Evolutionary conservation across 2,113 vertebrate genomes (phyloP).

Genomic region (Glaucidium brasilianum): DNA sequence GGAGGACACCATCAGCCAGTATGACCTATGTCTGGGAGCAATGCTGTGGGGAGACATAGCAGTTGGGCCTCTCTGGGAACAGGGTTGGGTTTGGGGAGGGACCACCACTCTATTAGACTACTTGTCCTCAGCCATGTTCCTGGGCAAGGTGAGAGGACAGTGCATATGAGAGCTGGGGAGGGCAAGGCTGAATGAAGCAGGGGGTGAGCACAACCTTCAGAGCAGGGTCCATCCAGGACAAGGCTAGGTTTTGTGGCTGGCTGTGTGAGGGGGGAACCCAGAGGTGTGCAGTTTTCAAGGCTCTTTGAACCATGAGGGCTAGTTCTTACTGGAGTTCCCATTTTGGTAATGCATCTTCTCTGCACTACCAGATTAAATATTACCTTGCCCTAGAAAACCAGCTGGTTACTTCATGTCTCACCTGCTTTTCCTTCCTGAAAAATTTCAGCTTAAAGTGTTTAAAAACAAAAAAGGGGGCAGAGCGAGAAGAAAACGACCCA

Average conservation of each 20-base stretch:
- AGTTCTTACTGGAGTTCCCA: neutral
- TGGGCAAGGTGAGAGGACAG: neutral
- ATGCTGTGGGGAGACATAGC: neutral
- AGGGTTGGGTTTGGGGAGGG: neutral
- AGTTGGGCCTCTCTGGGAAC: neutral
- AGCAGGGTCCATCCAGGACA: neutral
- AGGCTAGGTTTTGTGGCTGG: neutral
- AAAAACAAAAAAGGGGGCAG: neutral
- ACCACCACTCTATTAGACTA: neutral
- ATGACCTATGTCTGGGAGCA: neutral
- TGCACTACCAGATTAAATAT: neutral
- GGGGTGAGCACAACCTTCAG: neutral
- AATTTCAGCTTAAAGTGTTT: neutral
- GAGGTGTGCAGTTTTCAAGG: neutral
- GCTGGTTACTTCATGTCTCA: neutral
- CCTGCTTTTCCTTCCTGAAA: neutral
- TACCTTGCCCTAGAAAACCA: neutral
- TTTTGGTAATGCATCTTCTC: neutral
- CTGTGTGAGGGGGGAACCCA: neutral
- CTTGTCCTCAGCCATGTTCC: neutral
- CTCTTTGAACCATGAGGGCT: neutral
- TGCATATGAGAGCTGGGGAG: neutral
- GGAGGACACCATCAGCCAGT: conserved; percentile 74
- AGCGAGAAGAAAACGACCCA: neutral
- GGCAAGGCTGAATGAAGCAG: neutral